Base-by-base conservation (phyloP, 2,113 vertebrate genomes). In the Chiloscyllium plagiosum region DNA sequence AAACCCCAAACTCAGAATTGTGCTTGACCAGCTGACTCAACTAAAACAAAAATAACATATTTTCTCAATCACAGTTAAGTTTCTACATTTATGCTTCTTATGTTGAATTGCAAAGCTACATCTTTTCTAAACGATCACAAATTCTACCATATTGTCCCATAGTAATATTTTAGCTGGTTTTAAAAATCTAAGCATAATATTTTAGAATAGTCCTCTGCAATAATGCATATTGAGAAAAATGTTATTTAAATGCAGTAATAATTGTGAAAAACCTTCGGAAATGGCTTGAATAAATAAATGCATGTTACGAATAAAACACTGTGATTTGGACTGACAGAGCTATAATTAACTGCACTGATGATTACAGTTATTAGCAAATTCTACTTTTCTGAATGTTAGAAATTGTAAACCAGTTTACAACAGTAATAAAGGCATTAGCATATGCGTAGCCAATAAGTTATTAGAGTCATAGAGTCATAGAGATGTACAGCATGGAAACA, bases 341-440 rank as follows among this genome's bases (percentile, higher is more conserved):
- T 24, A 66, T 66, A 93, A 93, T 93, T 93, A 68, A 19, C n/a
- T 68, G 29, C n/a, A 66, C 61, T 66, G n/a, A 93, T 61, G 61
- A 93, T 93, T 93, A 93, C 61, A 37, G 89, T 93, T 66, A 93
- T 93, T 93, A 93, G 65, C 89, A 93, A 66, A 83, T 66, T 15
- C 89, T 93, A 92, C 61, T 33, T n/a, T 66, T 93, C 33, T 93
- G 89, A 66, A 17, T 93, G 33, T 17, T 93, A 2, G 19, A n/a
- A 68, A 93, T 68, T 37, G 72, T 76, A 66, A n/a, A 66, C 89
- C 89, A 93, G 61, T 92, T 83, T 83, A 65, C 33, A 92, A 92
- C 61, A 37, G 33, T 65, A 66, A 93, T 93, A 66, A 19, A 66
- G 61, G 89, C n/a, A 93, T 66, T n/a, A 93, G 33, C 3, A 22